Base-by-base conservation (phyloP, 1,140 invertebrate genomes). In the Yoshiicerus persimilis region DNA sequence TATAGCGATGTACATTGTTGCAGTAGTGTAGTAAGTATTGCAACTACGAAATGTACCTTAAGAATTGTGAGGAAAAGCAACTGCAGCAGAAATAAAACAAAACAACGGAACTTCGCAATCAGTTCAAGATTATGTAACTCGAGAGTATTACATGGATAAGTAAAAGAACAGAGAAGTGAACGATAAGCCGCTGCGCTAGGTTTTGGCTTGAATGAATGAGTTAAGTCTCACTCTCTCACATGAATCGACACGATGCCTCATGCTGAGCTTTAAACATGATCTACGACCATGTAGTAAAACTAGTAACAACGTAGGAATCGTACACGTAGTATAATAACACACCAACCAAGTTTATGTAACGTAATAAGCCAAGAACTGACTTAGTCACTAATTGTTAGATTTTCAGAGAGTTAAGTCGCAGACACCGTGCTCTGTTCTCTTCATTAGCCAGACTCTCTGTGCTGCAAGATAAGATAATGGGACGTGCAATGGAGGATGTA, bases 91-190 rank as follows among this genome's bases (percentile, higher is more conserved):
- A 70, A 70, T 80, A 36, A 70, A 80, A 80, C n/a, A 32, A 80
- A 80, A n/a, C 75, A 80, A 80, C 75, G 75, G 75, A 80, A 80
- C 75, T 36, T 38, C 32, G 20, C 75, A 80, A 80, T 80, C 75
- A 80, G 75, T 36, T 38, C n/a, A 80, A 80, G 30, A 80, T 80
- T 80, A 80, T n/a, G 30, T 36, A 32, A 80, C 34, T 80, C 23
- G 16, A 56, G 47, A 16, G n/a, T 9, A 64, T 64, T 64, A 75
- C 27, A 27, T 34, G 66, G 25, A 30, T 75, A 64, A 34, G 70
- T 77, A 77, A 77, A 80, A 80, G 2, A 80, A n/a, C 20, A 16
- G 5, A 8, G 13, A 27, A 66, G 64, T 47, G 20, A 47, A 47
- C 13, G 47, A 56, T 56, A 56, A 56, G 47, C 47, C 47, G 47